A percentile compares a stretch with the other conserved stretches of the same genome.
phyloP scores from a whole-genome alignment of 2,797 vertebrate species.

The Catostomus latipinnis region DNA sequence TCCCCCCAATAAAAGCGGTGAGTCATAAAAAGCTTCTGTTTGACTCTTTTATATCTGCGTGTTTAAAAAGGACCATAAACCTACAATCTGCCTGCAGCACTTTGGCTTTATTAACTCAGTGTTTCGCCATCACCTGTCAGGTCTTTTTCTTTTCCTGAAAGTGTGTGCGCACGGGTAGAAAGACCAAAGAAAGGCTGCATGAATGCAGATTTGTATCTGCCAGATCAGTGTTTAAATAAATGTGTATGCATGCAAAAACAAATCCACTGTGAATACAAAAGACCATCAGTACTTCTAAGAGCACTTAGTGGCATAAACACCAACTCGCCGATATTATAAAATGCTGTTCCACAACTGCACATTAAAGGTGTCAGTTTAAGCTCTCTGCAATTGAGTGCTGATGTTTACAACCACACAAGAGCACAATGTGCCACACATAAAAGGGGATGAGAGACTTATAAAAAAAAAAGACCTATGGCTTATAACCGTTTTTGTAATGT shows the following conservation, averaged over 20 bases:
- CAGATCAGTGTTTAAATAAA: not conserved
- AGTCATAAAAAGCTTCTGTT: conserved; percentile 60
- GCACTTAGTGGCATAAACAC: conserved; percentile 10
- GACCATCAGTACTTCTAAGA: conserved; percentile 21
- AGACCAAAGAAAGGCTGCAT: not conserved
- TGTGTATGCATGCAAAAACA: not conserved
- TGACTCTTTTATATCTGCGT: conserved; percentile 54
- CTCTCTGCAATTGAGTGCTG: conserved; percentile 22
- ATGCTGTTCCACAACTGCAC: conserved; percentile 19
- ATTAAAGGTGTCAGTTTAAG: conserved; percentile 27
- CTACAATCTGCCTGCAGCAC: conserved; percentile 37
- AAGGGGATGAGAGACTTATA: conserved; percentile 33
- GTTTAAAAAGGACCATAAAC: conserved; percentile 56
- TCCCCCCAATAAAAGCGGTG: conserved; percentile 39
- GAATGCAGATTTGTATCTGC: not conserved
- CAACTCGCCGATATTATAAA: conserved; percentile 8
- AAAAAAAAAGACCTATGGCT: conserved; percentile 36
- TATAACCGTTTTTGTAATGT: conserved; percentile 2
- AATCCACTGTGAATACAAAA: not conserved
- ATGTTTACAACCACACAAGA: conserved; percentile 39
- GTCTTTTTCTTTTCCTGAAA: conserved; percentile 10
- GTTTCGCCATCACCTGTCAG: conserved; percentile 44
- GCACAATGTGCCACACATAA: conserved; percentile 23
- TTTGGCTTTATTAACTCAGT: conserved; percentile 51
- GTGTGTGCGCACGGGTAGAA: not conserved